Evolutionary conservation across 53 echinoderm and acorn worm species (phyloP), one percentile per base, ranked within the genome.

Genomic region (Patiria pectinifera): DNA sequence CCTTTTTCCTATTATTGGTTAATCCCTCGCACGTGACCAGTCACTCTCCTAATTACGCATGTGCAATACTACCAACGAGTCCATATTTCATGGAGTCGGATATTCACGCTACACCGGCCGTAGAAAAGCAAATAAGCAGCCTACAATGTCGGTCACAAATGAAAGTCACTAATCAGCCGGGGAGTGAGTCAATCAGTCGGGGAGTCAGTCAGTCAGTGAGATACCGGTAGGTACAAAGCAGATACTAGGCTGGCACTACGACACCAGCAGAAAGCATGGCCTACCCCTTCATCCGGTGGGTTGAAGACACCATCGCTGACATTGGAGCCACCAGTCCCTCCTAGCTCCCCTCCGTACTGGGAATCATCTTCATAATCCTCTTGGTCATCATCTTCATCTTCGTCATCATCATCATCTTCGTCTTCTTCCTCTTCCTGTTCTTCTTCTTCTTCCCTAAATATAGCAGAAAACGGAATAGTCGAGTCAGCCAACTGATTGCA

Each of bases 301-400:
- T 13, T 18, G 21, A 85, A 85, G 2, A 46, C 47, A 76, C 77
- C 25, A 15, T 45, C 80, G 15, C 87, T 87, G 25, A 53, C 87
- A 61, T 86, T 49, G 22, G 91, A 82, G 62, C 76, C 78, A 19
- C 77, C 83, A 12, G 94, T 93, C 62, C 86, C 94, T 44, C 86
- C 89, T 19, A 91, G 82, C 76, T 96, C 92, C 45, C 69, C 81
- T 4, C 71, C 94, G 85, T 91, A 87, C 62, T 96, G 91, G 25
- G 92, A 91, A 74, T 92, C 96, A 26, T 93, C 96, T 58, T 95
- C 94, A 46, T 92, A 84, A 26, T 94, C 96, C 47, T 95, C 94
- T 6, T 95, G 91, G 5, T 97, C 96, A 18, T 97, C 96, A 26
- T 94, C 96, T 7, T 93, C 89, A 25, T 95, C 97, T 71, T 92